Evolutionary conservation across 2,888 invertebrate genomes (phyloP).

Genomic region (Scaptodrosophila latifasciaeformis): DNA sequence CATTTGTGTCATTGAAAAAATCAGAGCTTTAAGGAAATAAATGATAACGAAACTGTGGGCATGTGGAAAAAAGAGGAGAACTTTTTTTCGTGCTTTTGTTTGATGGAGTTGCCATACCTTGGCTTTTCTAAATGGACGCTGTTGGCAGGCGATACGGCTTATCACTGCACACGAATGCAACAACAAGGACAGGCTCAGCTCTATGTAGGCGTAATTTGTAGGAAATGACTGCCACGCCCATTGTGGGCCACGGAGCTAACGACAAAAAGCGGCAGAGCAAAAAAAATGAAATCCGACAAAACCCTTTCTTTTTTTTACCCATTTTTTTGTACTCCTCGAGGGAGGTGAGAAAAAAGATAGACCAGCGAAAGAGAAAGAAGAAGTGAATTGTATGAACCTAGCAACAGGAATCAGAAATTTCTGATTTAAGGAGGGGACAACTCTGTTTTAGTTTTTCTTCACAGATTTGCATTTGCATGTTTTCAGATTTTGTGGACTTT

Average conservation of each 20-base stretch:
- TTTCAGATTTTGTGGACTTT: too few relatives aligned
- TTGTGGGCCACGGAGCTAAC: constrained; percentile 47
- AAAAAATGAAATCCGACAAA: constrained; percentile 20
- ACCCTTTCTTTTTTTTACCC: too few relatives aligned
- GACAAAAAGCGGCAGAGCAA: constrained; percentile 15
- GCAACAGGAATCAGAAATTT: constrained; percentile 47
- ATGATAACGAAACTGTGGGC: too few relatives aligned
- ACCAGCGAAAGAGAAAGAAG: constrained; percentile 5
- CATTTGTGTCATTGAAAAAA: too few relatives aligned
- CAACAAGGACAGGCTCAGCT: background rate
- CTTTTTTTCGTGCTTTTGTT: background rate
- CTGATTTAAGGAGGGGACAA: too few relatives aligned
- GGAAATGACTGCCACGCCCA: constrained; percentile 68
- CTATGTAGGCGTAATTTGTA: constrained; percentile 58
- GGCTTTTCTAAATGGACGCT: background rate
- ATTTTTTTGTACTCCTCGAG: too few relatives aligned
- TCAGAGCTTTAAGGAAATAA: too few relatives aligned
- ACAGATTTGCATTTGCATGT: too few relatives aligned
- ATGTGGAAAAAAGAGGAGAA: too few relatives aligned
- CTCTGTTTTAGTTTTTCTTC: too few relatives aligned
- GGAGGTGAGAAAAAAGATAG: background rate
- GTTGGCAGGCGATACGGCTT: constrained; percentile 36
- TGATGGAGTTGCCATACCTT: constrained; percentile 40
- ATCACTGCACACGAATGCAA: constrained; percentile 32
- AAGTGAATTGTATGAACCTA: constrained; percentile 31